Base-by-base conservation (phyloP, 37 sponge, comb jelly and placozoan species). In the Ephydatia muelleri region DNA sequence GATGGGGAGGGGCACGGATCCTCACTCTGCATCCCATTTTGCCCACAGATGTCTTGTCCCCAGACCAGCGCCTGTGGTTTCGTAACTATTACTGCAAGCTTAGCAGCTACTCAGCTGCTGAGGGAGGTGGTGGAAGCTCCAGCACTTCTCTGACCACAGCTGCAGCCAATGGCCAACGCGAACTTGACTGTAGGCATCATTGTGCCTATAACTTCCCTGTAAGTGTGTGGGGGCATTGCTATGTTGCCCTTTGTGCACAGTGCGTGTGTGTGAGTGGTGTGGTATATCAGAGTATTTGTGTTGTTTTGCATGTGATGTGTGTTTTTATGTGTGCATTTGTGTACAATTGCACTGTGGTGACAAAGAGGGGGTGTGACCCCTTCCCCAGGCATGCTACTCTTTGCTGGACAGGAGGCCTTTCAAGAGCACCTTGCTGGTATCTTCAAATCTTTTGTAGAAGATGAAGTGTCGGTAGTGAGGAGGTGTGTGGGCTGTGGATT, bases 141-240 rank as follows among this genome's bases (percentile, higher is more conserved):
- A 6, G 6, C 43, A 43, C 49, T 14, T n/a, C 68, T 8, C 77
- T 22, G 34, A 32, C 25, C 0, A 9, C 68, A 0, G 49, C 72
- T 4, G 27, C 71, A 1, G 23, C 72, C 2, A 39, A 33, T 32
- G 37, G 6, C 21, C 28, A 23, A 28, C 75, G 3, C 67, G 68
- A 77, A 36, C 43, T 68, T 23, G 89, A 88, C 35, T 85, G 79
- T 33, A 66, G 80, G 34, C 57, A 83, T 69, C 47, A 76, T 27
- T 91, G 88, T 83, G 88, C 92, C 36, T 91, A 87, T 83, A 91
- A 91, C 57, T 77, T 91, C 34, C 92, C 92, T 22, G 92, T 92
- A 75, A 79, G 92, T 92, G 9, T 31, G 31, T 28, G 38, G 26
- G 26, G n/a, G n/a, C n/a, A n/a, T n/a, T n/a, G n/a, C n/a, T n/a